Evolutionary conservation across 2,797 vertebrate species (phyloP), one percentile per base, ranked within the genome.

Genomic region (Tolypeutes matacus): DNA sequence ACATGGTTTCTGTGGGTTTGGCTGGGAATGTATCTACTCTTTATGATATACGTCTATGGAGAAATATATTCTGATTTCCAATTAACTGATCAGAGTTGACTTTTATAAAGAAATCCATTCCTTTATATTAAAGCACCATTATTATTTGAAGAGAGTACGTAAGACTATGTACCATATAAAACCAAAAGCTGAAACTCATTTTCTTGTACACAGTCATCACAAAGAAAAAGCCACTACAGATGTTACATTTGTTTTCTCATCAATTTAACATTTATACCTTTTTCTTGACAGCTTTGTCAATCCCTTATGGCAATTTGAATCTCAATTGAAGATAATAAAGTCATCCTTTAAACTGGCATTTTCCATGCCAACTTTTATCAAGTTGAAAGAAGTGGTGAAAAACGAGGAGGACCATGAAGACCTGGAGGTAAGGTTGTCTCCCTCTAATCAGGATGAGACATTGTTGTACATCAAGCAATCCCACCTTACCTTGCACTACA

Each of bases 261-360:
- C n/a, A 46, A 17, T 51, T 81, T 81, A 93, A 73, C 69, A 53
- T 65, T 64, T 31, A n/a, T 4, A 5, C 2, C 0, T 46, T 73
- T 89, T 86, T 86, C 76, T 78, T 73, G 1, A 25, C 60, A 97
- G 97, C 62, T 97, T 82, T 17, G 58, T 95, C 51, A 95, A 97
- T 67, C 97, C 97, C 7, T 25, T 72, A 12, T 1, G 60, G 31
- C 97, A 97, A 34, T 97, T 85, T 90, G 89, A 96, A 46, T 7
- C 34, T 36, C 97, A 97, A 29, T 0, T 97, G 94, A 20, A 13
- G 1, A 70, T 91, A 72, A 62, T 93, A 60, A 3, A 95, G 27
- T 29, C 69, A 25, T 95, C 93, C 9, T 97, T 97, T 91, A 72
- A 69, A 64, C 88, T 18, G 21, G 1, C 89, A 51, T 95, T 94